phyloP scores from a whole-genome alignment of 2,888 invertebrate genomes.

The Metallyticus violacea region DNA sequence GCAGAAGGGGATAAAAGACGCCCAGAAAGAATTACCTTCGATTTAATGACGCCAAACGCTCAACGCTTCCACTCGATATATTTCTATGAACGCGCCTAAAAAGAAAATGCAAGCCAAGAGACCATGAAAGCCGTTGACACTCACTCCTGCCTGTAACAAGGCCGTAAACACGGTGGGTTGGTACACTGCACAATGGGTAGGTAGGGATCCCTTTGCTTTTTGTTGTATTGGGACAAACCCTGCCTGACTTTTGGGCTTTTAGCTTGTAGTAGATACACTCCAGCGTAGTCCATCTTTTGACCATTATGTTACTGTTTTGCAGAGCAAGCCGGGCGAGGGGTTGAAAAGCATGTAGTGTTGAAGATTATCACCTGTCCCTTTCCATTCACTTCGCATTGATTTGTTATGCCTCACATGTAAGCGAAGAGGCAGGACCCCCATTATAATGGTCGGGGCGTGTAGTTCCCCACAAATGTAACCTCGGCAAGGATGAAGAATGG shows the following conservation, averaged over 20 bases:
- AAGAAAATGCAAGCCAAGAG: too few species aligned
- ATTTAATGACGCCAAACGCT: neutral
- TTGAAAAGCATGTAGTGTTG: neutral
- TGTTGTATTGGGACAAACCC: too few species aligned
- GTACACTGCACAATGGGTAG: neutral
- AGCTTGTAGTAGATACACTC: neutral
- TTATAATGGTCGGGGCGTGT: constrained; percentile 24
- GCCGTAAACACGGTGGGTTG: constrained; percentile 6
- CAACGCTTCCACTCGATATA: neutral
- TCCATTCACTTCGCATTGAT: constrained; percentile 13
- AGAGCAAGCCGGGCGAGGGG: neutral
- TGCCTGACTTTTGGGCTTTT: neutral
- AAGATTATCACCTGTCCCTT: constrained; percentile 26
- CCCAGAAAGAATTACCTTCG: neutral
- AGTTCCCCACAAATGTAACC: neutral
- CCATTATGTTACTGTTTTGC: neutral
- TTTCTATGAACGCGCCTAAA: neutral
- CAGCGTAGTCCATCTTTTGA: neutral
- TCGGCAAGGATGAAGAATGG: neutral
- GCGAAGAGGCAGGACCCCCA: constrained; percentile 21
- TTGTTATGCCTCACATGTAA: constrained; percentile 24
- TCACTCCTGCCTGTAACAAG: neutral
- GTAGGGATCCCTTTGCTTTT: neutral
- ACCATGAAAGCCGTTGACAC: neutral
- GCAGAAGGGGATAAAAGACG: too few species aligned